phyloP scores from a whole-genome alignment of 1,140 invertebrate genomes.

The Augochlora pura region DNA sequence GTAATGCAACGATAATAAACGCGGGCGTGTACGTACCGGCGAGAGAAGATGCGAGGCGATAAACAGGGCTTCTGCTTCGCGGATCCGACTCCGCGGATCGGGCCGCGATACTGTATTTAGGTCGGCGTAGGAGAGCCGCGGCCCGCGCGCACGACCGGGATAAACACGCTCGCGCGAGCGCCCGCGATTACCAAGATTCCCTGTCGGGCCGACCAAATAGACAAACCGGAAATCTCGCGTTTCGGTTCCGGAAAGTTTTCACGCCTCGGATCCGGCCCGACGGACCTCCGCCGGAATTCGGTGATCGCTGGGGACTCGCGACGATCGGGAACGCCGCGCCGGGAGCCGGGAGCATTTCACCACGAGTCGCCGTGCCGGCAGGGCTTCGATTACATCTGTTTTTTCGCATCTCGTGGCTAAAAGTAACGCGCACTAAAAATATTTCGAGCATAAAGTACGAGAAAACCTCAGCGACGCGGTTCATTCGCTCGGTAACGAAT shows the following conservation, averaged over 20 bases:
- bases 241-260: too few relatives aligned
- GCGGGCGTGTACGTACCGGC: background rate
- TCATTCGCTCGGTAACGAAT: constrained; percentile 28
- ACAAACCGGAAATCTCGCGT: background rate
- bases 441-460: constrained; percentile 63
- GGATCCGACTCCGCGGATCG: background rate
- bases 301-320: too few relatives aligned
- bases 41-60: constrained; percentile 12
- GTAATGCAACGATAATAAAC: constrained; percentile 14
- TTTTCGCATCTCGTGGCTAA: constrained; percentile 59
- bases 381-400: constrained; percentile 12
- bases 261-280: too few relatives aligned
- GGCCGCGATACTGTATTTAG: constrained; percentile 23
- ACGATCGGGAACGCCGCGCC: background rate
- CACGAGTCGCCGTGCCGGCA: background rate
- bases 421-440: constrained; percentile 73
- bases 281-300: too few relatives aligned
- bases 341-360: too few relatives aligned
- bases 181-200: background rate
- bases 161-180: background rate
- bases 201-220: background rate
- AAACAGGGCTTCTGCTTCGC: background rate
- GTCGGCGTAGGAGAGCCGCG: background rate
- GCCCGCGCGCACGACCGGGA: background rate
- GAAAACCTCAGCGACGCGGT: constrained; percentile 52